Evolutionary conservation across 1,140 invertebrate genomes (phyloP).

Genomic region (Drosophila subpulchrella): DNA sequence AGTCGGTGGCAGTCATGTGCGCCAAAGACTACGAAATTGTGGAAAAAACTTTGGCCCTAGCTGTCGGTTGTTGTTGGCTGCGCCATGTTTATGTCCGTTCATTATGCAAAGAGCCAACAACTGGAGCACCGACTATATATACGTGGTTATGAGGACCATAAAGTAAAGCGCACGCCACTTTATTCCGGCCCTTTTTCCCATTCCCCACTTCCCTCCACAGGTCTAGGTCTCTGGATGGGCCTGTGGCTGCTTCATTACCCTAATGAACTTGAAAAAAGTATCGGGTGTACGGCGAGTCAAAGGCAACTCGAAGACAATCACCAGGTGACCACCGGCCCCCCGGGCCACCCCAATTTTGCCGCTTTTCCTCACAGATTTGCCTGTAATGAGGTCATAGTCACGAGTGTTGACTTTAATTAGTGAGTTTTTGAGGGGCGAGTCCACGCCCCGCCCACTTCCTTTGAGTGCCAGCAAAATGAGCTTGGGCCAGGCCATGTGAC

Average conservation of each 20-base stretch:
- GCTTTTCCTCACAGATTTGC: constrained; percentile 55
- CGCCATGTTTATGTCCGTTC: constrained; percentile 68
- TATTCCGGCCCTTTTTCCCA: constrained; percentile 33
- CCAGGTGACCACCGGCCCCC: constrained; percentile 58
- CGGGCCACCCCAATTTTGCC: neutral
- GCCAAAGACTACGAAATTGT: constrained; percentile 41
- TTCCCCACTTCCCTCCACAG: neutral
- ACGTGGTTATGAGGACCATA: constrained; percentile 65
- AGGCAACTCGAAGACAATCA: constrained; percentile 67
- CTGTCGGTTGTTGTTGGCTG: constrained; percentile 22
- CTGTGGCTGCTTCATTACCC: constrained; percentile 80
- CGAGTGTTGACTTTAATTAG: constrained; percentile 83
- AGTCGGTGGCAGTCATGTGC: constrained; percentile 45
- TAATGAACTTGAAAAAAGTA: constrained; percentile 83
- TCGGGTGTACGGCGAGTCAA: constrained; percentile 75
- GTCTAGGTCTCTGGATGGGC: constrained; percentile 17
- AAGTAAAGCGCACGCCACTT: constrained; percentile 66
- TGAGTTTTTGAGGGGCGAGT: constrained; percentile 34
- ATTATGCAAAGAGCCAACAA: constrained; percentile 78
- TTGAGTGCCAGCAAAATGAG: constrained; percentile 45
- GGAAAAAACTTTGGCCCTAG: constrained; percentile 60
- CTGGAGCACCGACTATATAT: constrained; percentile 28
- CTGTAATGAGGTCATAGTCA: constrained; percentile 79
- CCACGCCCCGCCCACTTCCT: constrained; percentile 7
- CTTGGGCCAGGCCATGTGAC: constrained; percentile 43